These are phyloP conservation scores for Meiosimyza decipiens DNA, from an alignment of 2,888 invertebrate genomes.

Conservation along the genomic window DNA sequence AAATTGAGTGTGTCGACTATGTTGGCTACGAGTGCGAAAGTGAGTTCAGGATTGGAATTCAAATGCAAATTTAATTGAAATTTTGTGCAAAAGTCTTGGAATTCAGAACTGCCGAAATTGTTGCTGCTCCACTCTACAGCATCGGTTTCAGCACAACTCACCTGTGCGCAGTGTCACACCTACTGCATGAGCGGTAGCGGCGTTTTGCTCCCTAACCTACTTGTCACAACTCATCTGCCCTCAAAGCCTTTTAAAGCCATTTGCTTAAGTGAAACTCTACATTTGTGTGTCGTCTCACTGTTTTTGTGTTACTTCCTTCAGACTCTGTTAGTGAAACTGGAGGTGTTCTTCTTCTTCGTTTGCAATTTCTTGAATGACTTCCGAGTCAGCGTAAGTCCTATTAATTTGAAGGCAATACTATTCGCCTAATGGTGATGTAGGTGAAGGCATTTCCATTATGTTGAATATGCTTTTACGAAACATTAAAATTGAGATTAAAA, in stretches of 20 bases:
- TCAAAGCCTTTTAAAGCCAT: slow-evolving; percentile 30
- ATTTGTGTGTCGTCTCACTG: slow-evolving; percentile 11
- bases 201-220: background rate
- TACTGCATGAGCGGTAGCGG: background rate
- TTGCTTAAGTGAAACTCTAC: slow-evolving; percentile 36
- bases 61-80: slow-evolving; percentile 50
- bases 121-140: background rate
- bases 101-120: slow-evolving; percentile 5
- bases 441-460: slow-evolving; percentile 56
- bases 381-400: slow-evolving; percentile 25
- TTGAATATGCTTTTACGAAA: slow-evolving; percentile 56
- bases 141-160: background rate
- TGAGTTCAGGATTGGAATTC: slow-evolving; percentile 3
- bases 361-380: slow-evolving; percentile 5
- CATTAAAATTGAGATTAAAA: slow-evolving; percentile 57
- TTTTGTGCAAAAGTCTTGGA: slow-evolving; percentile 31
- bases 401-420: slow-evolving; percentile 33
- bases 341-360: background rate
- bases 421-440: slow-evolving; percentile 45
- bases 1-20: slow-evolving; percentile 2
- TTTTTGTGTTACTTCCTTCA: background rate
- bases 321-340: background rate
- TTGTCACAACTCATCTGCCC: slow-evolving; percentile 31
- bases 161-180: background rate
- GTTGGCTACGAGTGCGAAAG: background rate